These are phyloP conservation scores for Tyrannus savana DNA, from an alignment of 2,113 vertebrate genomes.

Conservation along the genomic window DNA sequence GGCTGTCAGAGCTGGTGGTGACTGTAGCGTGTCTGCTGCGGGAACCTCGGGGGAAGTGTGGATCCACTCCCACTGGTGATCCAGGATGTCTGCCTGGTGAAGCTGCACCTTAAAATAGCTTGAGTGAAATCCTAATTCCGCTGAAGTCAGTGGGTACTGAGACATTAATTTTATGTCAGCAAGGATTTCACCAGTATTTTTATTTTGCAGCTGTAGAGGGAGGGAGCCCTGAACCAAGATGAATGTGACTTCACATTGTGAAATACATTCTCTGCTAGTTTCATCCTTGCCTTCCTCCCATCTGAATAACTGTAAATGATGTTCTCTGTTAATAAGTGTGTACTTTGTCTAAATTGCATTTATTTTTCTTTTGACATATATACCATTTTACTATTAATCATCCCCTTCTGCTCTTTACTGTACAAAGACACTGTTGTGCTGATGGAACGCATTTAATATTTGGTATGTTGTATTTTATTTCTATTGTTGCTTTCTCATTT, in stretches of 20 bases:
- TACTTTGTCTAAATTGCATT: constrained; percentile 60
- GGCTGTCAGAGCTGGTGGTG: neutral
- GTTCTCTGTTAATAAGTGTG: constrained; percentile 57
- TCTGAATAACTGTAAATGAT: constrained; percentile 60
- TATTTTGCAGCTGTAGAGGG: neutral
- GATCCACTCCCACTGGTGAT: neutral
- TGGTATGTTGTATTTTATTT: constrained; percentile 45
- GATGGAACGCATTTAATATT: constrained; percentile 47
- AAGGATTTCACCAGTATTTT: constrained; percentile 28
- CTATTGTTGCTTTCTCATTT: constrained; percentile 42
- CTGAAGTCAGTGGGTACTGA: neutral
- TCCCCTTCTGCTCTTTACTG: neutral
- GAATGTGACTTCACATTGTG: constrained; percentile 22
- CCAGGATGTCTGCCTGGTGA: neutral
- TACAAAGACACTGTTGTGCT: constrained; percentile 41
- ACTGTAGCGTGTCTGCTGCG: neutral
- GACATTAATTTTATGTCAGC: neutral
- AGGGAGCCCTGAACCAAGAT: neutral
- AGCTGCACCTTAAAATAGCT: neutral
- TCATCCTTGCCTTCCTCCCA: constrained; percentile 40
- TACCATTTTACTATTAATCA: constrained; percentile 53
- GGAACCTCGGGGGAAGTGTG: neutral
- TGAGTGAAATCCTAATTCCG: neutral
- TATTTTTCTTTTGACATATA: constrained; percentile 51
- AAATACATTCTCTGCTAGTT: constrained; percentile 35